Evolutionary conservation across 2,113 vertebrate genomes (phyloP).

Genomic region (Scatophagus argus): DNA sequence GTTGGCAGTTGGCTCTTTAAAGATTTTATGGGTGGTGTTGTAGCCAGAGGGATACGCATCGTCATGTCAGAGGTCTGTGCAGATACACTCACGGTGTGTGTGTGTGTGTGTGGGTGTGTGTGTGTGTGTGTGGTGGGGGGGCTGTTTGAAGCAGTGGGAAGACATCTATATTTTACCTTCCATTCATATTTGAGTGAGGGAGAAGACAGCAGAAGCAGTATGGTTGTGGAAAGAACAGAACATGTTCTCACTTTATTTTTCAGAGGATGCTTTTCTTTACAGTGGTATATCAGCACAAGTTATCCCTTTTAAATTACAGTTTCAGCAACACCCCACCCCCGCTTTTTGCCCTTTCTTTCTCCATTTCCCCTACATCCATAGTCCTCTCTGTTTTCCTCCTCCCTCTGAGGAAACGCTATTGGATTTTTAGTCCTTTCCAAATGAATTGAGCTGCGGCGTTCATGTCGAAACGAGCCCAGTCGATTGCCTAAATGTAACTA

Average conservation of each 20-base stretch:
- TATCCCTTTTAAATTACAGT: slow-evolving; percentile 62
- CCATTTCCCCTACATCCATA: slow-evolving; percentile 45
- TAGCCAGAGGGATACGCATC: slow-evolving; percentile 35
- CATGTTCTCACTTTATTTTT: slow-evolving; percentile 27
- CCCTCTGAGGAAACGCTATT: slow-evolving; percentile 68
- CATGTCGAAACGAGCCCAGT: slow-evolving; percentile 80
- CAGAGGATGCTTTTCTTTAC: slow-evolving; percentile 9
- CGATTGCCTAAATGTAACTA: slow-evolving; percentile 85
- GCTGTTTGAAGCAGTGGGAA: slow-evolving; percentile 48
- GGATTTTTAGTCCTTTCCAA: slow-evolving; percentile 75
- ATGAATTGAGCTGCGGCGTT: slow-evolving; percentile 76
- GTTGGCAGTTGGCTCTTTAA: slow-evolving; percentile 49
- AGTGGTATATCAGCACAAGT: slow-evolving; percentile 47
- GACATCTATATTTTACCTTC: slow-evolving; percentile 69
- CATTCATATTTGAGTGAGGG: slow-evolving; percentile 54
- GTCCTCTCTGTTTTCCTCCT: slow-evolving; percentile 34
- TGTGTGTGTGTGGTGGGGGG: background rate
- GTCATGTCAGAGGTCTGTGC: slow-evolving; percentile 28
- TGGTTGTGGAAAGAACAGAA: slow-evolving; percentile 14
- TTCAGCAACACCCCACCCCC: slow-evolving; percentile 15
- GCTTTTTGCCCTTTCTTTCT: slow-evolving; percentile 22
- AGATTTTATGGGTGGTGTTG: slow-evolving; percentile 43
- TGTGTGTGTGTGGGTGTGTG: no score
- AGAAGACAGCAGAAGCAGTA: background rate
- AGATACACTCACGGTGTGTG: slow-evolving; percentile 19